phyloP scores from a whole-genome alignment of 92 coral and sea anemone genomes.

The Actinostola sp. region DNA sequence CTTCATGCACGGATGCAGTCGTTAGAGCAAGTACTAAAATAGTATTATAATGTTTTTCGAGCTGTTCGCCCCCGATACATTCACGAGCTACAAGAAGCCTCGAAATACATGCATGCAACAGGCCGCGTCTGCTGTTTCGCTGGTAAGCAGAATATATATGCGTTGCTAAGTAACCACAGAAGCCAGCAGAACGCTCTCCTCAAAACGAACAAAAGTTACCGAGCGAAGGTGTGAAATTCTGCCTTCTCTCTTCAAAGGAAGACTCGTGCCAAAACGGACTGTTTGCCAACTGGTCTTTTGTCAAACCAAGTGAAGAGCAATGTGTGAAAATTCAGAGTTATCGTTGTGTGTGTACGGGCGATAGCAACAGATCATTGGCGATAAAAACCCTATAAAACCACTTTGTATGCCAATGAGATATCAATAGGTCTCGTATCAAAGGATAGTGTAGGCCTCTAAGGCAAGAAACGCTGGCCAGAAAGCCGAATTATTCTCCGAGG shows the following conservation, averaged over 20 bases:
- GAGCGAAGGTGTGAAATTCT: constrained; percentile 60
- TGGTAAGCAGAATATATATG: not conserved
- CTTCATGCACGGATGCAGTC: not conserved
- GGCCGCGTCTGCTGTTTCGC: constrained; percentile 3
- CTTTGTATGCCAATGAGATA: no score
- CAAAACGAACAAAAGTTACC: constrained; percentile 60
- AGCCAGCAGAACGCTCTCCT: constrained; percentile 20
- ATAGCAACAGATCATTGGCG: not conserved
- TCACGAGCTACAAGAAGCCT: no score
- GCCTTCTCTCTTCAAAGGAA: not conserved
- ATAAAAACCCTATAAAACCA: not conserved
- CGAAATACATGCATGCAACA: not conserved
- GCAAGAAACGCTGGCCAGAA: no score
- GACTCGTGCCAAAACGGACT: constrained; percentile 36
- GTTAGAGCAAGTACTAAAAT: not conserved
- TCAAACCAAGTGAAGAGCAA: not conserved
- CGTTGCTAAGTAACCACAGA: constrained; percentile 33
- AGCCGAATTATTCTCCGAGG: no score
- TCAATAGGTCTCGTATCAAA: no score
- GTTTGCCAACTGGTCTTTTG: constrained; percentile 31
- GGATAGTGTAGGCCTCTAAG: no score
- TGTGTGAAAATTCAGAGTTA: constrained; percentile 9
- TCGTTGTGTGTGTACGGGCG: not conserved
- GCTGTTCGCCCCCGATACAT: no score
- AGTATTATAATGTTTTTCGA: not conserved